Base-by-base conservation (phyloP, 2,797 vertebrate genomes). In the Sebastiscus tertius region DNA sequence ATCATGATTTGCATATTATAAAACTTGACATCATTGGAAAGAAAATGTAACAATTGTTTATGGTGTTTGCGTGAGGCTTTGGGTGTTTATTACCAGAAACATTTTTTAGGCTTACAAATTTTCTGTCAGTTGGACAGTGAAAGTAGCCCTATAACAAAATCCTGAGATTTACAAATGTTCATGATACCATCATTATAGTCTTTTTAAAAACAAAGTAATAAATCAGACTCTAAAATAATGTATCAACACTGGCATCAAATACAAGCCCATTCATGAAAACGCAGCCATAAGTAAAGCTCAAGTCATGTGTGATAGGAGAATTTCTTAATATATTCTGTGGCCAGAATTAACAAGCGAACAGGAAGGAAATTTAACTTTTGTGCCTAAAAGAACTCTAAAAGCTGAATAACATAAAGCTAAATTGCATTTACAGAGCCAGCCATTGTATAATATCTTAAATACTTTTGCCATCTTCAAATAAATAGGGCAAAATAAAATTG, bases 371-470 rank as follows among this genome's bases (percentile, higher is more conserved):
- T 6, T 4, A 61, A 65, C 39, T 33, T 65, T 27, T 58, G 26
- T 36, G 24, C 12, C 18, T 26, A 22, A 58, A 76, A 72, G 0
- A 61, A 42, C 5, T 75, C 46, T 2, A 80, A 69, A 77, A 49
- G 46, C 7, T 65, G 14, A 59, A 79, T 18, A 59, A 85, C 8
- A 80, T 27, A 4, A 65, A 55, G 20, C 16, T 42, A 5, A 77
- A 75, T 39, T 24, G 26, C 18, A 88, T 85, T 75, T 61, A 78
- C 65, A 75, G 1, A 85, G 64, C 27, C 75, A 56, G 36, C 52
- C 14, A 70, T 26, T 16, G 4, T 3, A 20, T 29, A 11, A 18
- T 46, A 60, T 77, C 75, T 82, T 34, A 54, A 65, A 69, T 14
- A 14, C 2, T 1, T 68, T 62, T 60, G 13, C 39, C 26, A 67